Conservation (phyloP, 2,797 vertebrate species). For the Alca torda region DNA sequence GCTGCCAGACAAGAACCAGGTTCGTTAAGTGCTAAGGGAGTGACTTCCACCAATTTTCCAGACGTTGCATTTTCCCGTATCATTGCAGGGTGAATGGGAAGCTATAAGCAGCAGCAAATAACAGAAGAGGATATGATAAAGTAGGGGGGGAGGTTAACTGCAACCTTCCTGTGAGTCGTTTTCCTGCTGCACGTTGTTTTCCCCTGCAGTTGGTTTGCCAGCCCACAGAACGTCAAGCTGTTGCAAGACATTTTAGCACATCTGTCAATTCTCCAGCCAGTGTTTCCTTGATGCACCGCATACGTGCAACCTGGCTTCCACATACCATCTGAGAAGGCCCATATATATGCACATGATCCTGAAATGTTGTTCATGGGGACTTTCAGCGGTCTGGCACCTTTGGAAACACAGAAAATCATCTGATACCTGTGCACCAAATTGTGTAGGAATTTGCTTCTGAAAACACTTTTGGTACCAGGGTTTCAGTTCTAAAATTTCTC, state of each 20-base stretch:
- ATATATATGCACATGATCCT: background rate
- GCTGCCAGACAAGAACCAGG: background rate
- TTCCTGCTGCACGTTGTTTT: background rate
- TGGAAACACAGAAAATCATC: background rate
- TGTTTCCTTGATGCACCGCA: background rate
- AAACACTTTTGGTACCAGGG: background rate
- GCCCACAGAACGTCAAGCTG: background rate
- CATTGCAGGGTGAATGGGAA: background rate
- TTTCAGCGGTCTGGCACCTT: background rate
- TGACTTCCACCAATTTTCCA: background rate
- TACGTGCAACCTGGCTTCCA: fast-evolving
- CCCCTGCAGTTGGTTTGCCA: background rate
- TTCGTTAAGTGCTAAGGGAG: background rate
- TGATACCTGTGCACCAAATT: background rate
- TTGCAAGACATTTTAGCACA: background rate
- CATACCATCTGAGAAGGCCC: fast-evolving
- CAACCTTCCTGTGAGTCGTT: background rate
- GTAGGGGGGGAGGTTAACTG: background rate
- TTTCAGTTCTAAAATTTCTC: background rate
- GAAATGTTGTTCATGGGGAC: background rate
- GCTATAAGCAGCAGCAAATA: background rate
- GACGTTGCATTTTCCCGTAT: fast-evolving
- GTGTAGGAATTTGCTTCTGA: background rate
- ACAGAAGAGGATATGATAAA: background rate
- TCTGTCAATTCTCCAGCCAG: background rate